phyloP scores from a whole-genome alignment of 2,888 invertebrate species.

The Idaea aversata region DNA sequence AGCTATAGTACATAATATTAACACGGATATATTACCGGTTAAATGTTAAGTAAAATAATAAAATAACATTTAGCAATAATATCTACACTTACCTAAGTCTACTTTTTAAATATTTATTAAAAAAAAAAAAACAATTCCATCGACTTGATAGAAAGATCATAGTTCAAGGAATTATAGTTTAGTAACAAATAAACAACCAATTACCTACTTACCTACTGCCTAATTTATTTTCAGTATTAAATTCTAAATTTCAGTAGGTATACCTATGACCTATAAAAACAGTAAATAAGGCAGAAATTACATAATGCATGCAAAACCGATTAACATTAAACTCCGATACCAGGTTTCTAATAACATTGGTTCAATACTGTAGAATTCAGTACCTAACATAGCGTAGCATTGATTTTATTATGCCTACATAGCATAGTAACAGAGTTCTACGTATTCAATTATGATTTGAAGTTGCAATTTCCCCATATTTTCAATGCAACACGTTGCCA shows the following conservation, averaged over 20 bases:
- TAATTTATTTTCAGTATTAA: background rate
- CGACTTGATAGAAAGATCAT: background rate
- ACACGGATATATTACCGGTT: too few relatives aligned
- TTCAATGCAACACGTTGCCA: conserved; percentile 37
- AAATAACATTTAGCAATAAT: background rate
- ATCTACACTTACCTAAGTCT: background rate
- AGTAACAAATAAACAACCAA: background rate
- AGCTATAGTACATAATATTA: too few relatives aligned
- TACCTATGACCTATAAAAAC: too few relatives aligned
- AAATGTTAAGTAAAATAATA: too few relatives aligned
- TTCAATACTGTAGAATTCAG: background rate
- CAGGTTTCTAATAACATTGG: background rate
- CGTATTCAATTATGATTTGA: background rate
- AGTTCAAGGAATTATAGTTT: background rate
- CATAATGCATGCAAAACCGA: background rate
- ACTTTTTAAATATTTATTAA: background rate
- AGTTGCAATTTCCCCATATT: conserved; percentile 21
- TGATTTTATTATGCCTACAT: background rate
- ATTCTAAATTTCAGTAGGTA: too few relatives aligned
- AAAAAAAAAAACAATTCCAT: background rate
- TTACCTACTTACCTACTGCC: background rate
- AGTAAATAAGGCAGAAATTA: background rate
- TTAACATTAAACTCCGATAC: background rate
- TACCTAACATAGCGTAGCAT: background rate
- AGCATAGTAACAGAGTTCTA: background rate